phyloP scores from a whole-genome alignment of 2,113 vertebrate species.

The Gavia stellata region DNA sequence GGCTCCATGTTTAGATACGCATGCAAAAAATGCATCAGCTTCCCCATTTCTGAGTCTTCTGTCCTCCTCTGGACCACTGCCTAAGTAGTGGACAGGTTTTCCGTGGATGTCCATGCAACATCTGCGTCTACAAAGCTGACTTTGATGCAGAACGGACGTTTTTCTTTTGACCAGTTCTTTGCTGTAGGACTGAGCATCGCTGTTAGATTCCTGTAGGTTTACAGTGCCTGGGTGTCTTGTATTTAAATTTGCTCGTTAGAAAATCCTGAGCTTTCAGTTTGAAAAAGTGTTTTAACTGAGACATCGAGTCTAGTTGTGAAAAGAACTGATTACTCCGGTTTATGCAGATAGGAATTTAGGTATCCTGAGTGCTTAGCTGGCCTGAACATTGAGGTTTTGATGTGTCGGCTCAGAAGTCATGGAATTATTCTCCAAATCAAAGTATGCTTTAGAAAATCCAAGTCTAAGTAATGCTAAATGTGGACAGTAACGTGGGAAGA shows the following conservation, averaged over 20 bases:
- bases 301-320: background rate
- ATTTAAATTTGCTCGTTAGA: background rate
- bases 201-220: background rate
- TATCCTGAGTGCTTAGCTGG: background rate
- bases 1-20: background rate
- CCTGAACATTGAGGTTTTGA: background rate
- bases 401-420: background rate
- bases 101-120: background rate
- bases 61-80: background rate
- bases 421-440: background rate
- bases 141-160: background rate
- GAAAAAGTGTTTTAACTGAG: background rate
- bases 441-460: background rate
- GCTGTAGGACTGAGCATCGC: background rate
- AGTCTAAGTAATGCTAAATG: background rate
- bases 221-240: background rate
- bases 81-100: background rate
- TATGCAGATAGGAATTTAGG: background rate
- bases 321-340: background rate
- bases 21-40: background rate
- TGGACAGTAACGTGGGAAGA: background rate
- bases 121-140: background rate
- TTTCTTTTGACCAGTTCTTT: background rate
- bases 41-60: background rate
- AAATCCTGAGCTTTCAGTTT: background rate